Conservation (phyloP, 2,113 vertebrate species). For the Panthera leo region DNA sequence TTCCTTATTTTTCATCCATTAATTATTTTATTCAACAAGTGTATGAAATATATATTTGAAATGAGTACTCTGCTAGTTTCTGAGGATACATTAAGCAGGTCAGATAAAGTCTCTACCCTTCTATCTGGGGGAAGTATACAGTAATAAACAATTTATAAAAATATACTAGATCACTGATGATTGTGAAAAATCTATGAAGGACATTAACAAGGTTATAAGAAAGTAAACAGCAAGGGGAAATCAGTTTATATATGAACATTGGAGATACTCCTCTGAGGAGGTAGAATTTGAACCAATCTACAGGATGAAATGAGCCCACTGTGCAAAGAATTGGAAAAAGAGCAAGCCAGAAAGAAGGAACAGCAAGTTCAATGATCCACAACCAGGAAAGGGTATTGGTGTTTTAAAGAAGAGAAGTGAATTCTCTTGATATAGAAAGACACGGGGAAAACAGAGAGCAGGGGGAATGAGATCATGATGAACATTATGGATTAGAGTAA, state of each 20-base stretch:
- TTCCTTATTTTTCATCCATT: neutral
- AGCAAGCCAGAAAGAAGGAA: neutral
- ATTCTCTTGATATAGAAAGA: neutral
- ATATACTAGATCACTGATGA: neutral
- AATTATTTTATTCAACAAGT: neutral
- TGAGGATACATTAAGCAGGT: neutral
- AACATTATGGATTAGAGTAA: neutral
- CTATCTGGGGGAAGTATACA: neutral
- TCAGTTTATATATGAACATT: neutral
- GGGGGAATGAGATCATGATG: no score
- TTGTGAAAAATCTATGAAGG: neutral
- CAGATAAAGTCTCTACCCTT: neutral
- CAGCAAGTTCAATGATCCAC: neutral
- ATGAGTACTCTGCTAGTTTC: neutral
- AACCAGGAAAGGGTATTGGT: neutral
- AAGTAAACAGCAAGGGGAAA: neutral
- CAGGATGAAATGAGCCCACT: neutral
- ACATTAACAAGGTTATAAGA: neutral
- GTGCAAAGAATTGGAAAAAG: neutral
- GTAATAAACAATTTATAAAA: neutral
- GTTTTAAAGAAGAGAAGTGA: neutral
- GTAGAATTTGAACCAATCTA: neutral
- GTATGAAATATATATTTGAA: neutral
- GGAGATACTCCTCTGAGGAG: neutral
- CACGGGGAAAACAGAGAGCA: neutral